These are phyloP conservation scores for Sarcoramphus papa DNA, from an alignment of 2,797 vertebrate genomes.

Conservation along the genomic window DNA sequence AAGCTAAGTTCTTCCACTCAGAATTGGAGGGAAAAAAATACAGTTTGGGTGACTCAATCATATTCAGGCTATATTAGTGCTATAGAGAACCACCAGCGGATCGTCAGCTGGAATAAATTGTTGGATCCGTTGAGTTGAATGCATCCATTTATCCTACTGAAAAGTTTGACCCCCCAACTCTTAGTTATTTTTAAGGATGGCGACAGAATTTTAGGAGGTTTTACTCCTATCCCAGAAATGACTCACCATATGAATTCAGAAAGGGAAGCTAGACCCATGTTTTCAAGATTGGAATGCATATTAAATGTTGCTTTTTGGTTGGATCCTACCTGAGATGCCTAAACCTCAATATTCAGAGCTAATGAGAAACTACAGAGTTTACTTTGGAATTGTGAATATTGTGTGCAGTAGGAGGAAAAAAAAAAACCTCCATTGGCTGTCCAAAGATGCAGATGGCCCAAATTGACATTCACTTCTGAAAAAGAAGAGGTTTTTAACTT, in stretches of 20 bases:
- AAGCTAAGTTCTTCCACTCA: neutral
- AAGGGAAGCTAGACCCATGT: neutral
- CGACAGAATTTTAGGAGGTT: neutral
- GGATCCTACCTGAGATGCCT: neutral
- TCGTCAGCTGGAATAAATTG: neutral
- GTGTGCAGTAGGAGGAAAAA: neutral
- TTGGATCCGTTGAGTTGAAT: neutral
- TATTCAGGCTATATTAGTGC: neutral
- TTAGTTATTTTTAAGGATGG: neutral
- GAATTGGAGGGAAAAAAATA: neutral
- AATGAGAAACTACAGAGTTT: neutral
- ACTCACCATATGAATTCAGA: neutral
- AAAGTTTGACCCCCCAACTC: neutral
- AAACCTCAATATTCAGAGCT: neutral
- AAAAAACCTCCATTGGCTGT: fast-evolving
- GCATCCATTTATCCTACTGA: neutral
- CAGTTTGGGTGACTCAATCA: neutral
- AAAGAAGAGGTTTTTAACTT: neutral
- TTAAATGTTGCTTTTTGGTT: neutral
- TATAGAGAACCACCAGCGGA: neutral
- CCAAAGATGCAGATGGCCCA: fast-evolving
- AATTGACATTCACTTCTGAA: neutral
- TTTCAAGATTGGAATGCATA: neutral
- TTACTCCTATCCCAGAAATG: neutral
- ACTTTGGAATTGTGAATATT: neutral